Evolutionary conservation across 2,113 vertebrate species (phyloP), one percentile per base, ranked within the genome.

Genomic region (Oreocharis arfaki): DNA sequence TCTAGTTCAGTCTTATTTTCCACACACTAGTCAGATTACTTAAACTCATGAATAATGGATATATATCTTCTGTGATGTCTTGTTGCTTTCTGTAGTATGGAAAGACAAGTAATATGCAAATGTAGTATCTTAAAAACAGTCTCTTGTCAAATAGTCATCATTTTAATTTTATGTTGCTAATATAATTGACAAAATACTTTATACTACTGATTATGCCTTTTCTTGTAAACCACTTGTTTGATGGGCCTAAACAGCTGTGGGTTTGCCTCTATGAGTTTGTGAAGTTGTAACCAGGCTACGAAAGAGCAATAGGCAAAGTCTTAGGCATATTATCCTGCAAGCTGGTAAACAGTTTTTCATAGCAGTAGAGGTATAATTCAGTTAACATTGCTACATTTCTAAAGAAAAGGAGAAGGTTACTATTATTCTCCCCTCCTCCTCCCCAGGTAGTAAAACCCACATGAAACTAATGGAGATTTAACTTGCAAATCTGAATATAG

Each of bases 1-100:
- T 75, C 46, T 80, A 44, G 27, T 47, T 95, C 59, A 60, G 63
- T 68, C 63, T 76, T 87, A 42, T 59, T 77, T 94, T 88, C 61
- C 28, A 60, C 49, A 73, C 52, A 63, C 65, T 84, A 80, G 47
- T 93, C 52, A 83, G 81, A 95, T 92, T 96, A 95, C 94, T 97
- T 95, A 95, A 86, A 83, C 83, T 97, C 91, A 98, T 97, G 92
- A 98, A 97, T 98, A 97, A 98, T 97, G 83, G 86, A 98, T 97
- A 56, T 52, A 75, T 84, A 53, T 90, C 79, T 92, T 96, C 96
- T 92, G 89, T 91, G 65, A 95, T 90, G 44, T 95, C 91, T 96
- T 79, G 23, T 91, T 97, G 61, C 37, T 89, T 95, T 93, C 93
- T 76, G 10, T 44, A 67, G 33, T 63, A 55, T 53, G 74, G 89